A percentile compares a stretch with the other conserved stretches of the same genome.
These are phyloP conservation scores for Clostera curtula DNA, from an alignment of 2,888 invertebrate species.

Conservation along the genomic window DNA sequence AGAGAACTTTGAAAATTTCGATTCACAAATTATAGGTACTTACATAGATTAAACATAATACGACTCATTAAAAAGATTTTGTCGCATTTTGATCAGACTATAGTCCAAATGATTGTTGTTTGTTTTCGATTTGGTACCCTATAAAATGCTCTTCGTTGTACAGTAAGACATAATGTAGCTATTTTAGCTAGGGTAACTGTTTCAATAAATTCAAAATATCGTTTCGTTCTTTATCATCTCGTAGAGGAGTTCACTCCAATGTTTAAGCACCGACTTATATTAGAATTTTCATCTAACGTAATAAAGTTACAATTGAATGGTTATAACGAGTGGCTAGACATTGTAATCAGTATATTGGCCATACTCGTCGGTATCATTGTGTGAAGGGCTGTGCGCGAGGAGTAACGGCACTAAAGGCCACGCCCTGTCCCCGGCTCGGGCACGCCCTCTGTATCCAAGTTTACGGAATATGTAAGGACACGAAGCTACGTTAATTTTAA, in stretches of 20 bases:
- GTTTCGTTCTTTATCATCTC: slow-evolving; percentile 51
- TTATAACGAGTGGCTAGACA: slow-evolving; percentile 23
- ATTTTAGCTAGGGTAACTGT: slow-evolving; percentile 72
- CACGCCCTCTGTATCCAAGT: slow-evolving; percentile 26
- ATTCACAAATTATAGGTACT: slow-evolving; percentile 51
- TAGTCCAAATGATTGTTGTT: slow-evolving; percentile 40
- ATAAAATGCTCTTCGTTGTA: slow-evolving; percentile 65
- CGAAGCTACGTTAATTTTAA: slow-evolving; percentile 74
- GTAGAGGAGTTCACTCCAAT: slow-evolving; percentile 43
- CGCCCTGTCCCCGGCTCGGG: slow-evolving; percentile 23
- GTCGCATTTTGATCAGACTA: slow-evolving; percentile 55
- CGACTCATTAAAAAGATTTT: slow-evolving; percentile 33
- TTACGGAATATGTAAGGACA: slow-evolving; percentile 51
- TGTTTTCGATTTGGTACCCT: slow-evolving; percentile 45
- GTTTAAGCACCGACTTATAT: slow-evolving; percentile 60
- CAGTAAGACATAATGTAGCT: slow-evolving; percentile 67
- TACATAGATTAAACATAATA: slow-evolving; percentile 39
- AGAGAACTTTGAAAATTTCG: slow-evolving; percentile 42
- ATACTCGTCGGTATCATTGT: slow-evolving; percentile 21
- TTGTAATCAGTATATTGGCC: slow-evolving; percentile 25
- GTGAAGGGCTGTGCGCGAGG: slow-evolving; percentile 24
- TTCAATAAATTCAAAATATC: slow-evolving; percentile 64
- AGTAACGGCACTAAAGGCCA: slow-evolving; percentile 58
- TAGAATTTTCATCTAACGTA: slow-evolving; percentile 51
- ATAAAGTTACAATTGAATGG: slow-evolving; percentile 34